Conservation (phyloP, 2,797 vertebrate species). For the Periophthalmus magnuspinnatus region DNA sequence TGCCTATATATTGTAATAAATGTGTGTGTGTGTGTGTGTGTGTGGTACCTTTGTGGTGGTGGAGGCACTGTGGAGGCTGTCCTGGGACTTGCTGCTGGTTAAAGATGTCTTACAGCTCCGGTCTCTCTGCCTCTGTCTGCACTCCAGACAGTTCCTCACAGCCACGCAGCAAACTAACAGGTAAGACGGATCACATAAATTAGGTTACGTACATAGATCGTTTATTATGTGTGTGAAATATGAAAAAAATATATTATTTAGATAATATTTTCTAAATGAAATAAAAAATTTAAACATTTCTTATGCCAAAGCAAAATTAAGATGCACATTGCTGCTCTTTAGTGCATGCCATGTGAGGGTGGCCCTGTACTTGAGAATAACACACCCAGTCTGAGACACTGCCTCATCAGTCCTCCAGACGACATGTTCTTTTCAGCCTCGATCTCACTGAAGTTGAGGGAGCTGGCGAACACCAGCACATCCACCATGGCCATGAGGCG, state of each 20-base stretch:
- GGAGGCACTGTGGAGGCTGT: constrained; percentile 78
- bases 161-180: constrained; percentile 93
- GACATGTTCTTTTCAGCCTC: constrained; percentile 99
- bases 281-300: no score
- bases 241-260: no score
- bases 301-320: neutral
- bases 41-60: constrained; percentile 75
- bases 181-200: neutral
- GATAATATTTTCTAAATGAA: no score
- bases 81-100: constrained; percentile 87
- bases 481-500: constrained; percentile 99
- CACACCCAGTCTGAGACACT: constrained; percentile 92
- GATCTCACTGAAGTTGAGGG: constrained; percentile 98
- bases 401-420: constrained; percentile 96
- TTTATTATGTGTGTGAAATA: neutral
- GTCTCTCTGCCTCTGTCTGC: constrained; percentile 92
- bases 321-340: neutral
- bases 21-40: constrained; percentile 20
- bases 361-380: constrained; percentile 16
- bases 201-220: neutral
- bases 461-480: constrained; percentile 97
- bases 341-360: neutral
- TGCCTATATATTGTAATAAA: neutral
- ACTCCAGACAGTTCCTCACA: constrained; percentile 96
- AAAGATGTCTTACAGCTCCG: constrained; percentile 84